These are phyloP conservation scores for Pao palembangensis DNA, from an alignment of 2,113 vertebrate species.

Conservation along the genomic window DNA sequence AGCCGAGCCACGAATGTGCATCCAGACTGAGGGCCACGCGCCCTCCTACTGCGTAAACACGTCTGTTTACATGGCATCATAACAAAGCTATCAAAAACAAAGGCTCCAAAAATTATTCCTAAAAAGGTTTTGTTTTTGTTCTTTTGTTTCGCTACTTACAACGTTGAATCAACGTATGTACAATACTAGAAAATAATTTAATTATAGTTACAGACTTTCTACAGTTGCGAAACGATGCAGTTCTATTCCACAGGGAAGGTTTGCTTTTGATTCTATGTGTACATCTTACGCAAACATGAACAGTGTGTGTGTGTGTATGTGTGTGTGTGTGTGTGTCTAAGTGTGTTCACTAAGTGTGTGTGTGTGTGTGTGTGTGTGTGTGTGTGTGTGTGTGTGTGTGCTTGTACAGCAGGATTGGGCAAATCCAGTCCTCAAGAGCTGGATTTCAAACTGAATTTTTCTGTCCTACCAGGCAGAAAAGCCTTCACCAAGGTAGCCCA, in stretches of 20 bases:
- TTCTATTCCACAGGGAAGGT: constrained; percentile 64
- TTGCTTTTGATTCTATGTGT: constrained; percentile 30
- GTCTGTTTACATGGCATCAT: constrained; percentile 84
- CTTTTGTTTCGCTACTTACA: constrained; percentile 82
- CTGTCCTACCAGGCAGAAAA: too few relatives aligned
- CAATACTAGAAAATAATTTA: constrained; percentile 99
- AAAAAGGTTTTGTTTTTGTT: constrained; percentile 71
- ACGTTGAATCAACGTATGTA: constrained; percentile 86
- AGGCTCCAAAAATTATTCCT: constrained; percentile 85
- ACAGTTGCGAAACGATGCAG: constrained; percentile 80
- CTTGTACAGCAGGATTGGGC: too few relatives aligned
- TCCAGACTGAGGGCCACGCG: constrained; percentile 47
- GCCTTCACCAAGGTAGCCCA: too few relatives aligned
- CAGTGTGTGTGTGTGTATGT: constrained; percentile 1
- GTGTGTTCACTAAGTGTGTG: too few relatives aligned
- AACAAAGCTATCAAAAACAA: constrained; percentile 85
- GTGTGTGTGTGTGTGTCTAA: constrained; percentile 11
- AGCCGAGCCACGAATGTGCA: constrained; percentile 67
- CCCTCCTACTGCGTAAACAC: constrained; percentile 67
- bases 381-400: too few relatives aligned
- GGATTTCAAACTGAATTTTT: too few relatives aligned
- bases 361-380: too few relatives aligned
- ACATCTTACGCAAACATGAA: too few relatives aligned
- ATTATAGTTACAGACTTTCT: constrained; percentile 87
- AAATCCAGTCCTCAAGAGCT: too few relatives aligned